phyloP scores from a whole-genome alignment of 2,888 invertebrate genomes.

The Stenolophus ochropezus region DNA sequence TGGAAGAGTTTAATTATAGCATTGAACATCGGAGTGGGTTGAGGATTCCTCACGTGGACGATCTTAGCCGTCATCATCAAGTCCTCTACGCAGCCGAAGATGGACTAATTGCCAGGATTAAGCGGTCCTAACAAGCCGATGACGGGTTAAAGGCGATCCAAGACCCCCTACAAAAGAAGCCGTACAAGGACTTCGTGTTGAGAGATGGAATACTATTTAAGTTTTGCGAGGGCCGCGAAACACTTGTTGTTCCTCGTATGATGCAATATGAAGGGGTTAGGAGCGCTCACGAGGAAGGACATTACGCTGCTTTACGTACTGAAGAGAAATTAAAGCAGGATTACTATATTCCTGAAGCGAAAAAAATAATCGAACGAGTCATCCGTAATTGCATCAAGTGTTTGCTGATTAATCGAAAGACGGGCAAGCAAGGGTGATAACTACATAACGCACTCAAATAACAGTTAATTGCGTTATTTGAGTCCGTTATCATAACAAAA shows the following conservation, averaged over 20 bases:
- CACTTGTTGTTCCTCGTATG: conserved; percentile 49
- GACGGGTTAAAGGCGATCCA: not conserved
- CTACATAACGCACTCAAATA: no score
- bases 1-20: conserved; percentile 66
- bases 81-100: not conserved
- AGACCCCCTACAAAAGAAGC: not conserved
- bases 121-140: not conserved
- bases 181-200: conserved; percentile 61
- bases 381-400: conserved; percentile 60
- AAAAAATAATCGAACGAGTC: conserved; percentile 46
- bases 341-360: conserved; percentile 51
- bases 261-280: conserved; percentile 60
- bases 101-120: not conserved
- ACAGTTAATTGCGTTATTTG: no score
- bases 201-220: conserved; percentile 55
- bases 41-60: conserved; percentile 66
- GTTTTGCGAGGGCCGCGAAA: conserved; percentile 48
- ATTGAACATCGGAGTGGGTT: conserved; percentile 66
- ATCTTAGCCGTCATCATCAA: conserved; percentile 64
- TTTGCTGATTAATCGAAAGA: conserved; percentile 54
- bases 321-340: conserved; percentile 58
- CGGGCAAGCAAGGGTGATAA: conserved; percentile 61
- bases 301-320: conserved; percentile 56
- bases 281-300: conserved; percentile 52
- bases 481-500: no score